A percentile compares a stretch with the other conserved stretches of the same genome.
phyloP scores from a whole-genome alignment of 2,888 invertebrate species.

The Luperina testacea region DNA sequence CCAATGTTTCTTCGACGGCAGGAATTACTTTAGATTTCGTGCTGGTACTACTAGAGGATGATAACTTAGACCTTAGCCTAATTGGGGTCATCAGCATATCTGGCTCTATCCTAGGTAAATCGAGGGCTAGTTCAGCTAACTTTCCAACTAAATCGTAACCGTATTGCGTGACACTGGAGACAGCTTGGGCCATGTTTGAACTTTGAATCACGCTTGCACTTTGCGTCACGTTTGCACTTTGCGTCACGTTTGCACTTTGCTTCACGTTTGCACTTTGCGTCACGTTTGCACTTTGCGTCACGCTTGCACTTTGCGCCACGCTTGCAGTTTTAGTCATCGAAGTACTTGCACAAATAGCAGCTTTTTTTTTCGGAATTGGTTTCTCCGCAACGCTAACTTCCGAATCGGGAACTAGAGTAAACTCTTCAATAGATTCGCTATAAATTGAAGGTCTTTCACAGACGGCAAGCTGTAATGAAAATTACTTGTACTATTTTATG shows the following conservation, averaged over 20 bases:
- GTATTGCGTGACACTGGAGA: background rate
- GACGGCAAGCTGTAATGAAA: conserved; percentile 22
- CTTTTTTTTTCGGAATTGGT: background rate
- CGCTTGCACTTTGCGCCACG: background rate
- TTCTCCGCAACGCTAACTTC: background rate
- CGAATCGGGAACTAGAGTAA: background rate
- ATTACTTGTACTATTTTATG: background rate
- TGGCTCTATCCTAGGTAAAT: background rate
- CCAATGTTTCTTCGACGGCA: background rate
- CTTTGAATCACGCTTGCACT: too few species aligned
- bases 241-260: background rate
- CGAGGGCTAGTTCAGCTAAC: background rate
- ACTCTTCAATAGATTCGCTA: conserved; percentile 10
- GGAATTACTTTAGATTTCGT: background rate
- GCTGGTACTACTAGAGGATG: background rate
- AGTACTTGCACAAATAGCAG: background rate
- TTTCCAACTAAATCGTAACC: background rate
- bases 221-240: background rate
- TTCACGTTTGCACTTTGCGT: background rate
- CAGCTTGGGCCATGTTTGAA: background rate
- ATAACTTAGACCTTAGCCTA: background rate
- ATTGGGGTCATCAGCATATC: background rate
- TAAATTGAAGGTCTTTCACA: background rate
- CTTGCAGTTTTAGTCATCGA: background rate
- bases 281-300: too few species aligned